Evolutionary conservation across 2,797 vertebrate genomes (phyloP), one percentile per base, ranked within the genome.

Genomic region (Picus viridis): DNA sequence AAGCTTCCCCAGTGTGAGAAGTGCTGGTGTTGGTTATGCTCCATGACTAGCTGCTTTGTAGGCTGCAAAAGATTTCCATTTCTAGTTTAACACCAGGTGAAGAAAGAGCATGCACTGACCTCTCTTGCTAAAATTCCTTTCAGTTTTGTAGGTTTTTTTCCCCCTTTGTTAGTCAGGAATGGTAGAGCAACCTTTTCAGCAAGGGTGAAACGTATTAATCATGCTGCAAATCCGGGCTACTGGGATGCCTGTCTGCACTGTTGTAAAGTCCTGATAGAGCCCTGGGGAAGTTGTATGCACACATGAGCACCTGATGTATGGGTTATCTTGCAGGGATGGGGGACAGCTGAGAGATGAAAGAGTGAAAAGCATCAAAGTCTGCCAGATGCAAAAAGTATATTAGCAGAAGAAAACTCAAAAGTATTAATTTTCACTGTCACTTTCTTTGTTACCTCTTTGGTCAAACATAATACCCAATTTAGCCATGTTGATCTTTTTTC

Each of bases 121-220:
- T 81, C 22, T 92, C 90, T 92, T 93, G 83, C 95, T 95, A 95
- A 95, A 96, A 95, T 92, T 91, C 74, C 36, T 91, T 86, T 88
- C 23, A 14, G 51, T 74, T 94, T 95, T 58, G 69, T 74, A 62
- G 30, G 3, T 23, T 71, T 65, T 36, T 90, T 27, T 10, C 32
- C 34, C 17, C 20, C 20, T 90, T 51, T 90, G 62, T 84, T 92
- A 64, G n/a, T 76, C 70, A 64, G 74, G 67, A 91, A 79, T 90
- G 67, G 53, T 67, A n/a, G 63, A 89, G 53, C 16, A 89, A 45
- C 79, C 17, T 70, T 94, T 92, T 67, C 39, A 81, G 78, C 43
- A 69, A 86, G 53, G 63, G 32, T 54, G 32, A 93, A 92, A 69
- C 8, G 23, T 75, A 83, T 70, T 76, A 81, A 90, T 89, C 54